Evolutionary conservation across 92 coral and sea anemone species (phyloP).

Genomic region (Pocillopora meandrina): DNA sequence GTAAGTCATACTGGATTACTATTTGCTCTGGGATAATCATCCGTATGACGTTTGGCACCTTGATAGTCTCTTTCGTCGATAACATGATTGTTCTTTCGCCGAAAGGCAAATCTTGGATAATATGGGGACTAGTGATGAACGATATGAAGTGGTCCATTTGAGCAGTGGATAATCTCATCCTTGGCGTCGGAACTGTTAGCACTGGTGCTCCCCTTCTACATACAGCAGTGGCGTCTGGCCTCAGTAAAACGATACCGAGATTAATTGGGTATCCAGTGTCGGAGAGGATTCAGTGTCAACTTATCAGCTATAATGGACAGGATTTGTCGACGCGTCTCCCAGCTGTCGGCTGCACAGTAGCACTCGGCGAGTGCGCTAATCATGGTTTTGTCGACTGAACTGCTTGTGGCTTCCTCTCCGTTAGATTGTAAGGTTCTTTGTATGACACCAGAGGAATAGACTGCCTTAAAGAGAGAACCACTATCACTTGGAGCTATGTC

Average conservation of each 20-base stretch:
- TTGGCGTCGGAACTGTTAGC: conserved; percentile 35
- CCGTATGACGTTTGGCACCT: conserved; percentile 31
- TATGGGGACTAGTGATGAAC: conserved; percentile 35
- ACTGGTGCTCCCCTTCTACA: conserved; percentile 57
- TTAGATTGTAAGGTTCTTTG: conserved; percentile 29
- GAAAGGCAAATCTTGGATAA: conserved; percentile 44
- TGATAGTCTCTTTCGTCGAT: conserved; percentile 28
- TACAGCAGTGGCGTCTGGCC: conserved; percentile 52
- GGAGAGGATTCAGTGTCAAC: conserved; percentile 36
- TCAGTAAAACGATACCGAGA: not conserved
- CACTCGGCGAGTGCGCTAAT: conserved; percentile 50
- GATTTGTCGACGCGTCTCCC: conserved; percentile 65
- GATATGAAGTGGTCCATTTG: not conserved
- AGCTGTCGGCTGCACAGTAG: conserved; percentile 54
- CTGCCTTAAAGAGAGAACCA: conserved; percentile 33
- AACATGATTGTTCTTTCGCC: conserved; percentile 35
- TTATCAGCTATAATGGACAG: conserved; percentile 63
- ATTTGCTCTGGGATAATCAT: conserved; percentile 49
- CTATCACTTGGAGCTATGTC: too few species aligned
- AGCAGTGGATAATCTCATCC: conserved; percentile 43
- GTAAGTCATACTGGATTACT: conserved; percentile 25
- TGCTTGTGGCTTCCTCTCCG: conserved; percentile 4
- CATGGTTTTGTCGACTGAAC: conserved; percentile 43
- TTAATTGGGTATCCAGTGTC: conserved; percentile 52
- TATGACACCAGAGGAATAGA: conserved; percentile 44